Base-by-base conservation (phyloP, 1,140 invertebrate genomes). In the Listronotus oregonensis region DNA sequence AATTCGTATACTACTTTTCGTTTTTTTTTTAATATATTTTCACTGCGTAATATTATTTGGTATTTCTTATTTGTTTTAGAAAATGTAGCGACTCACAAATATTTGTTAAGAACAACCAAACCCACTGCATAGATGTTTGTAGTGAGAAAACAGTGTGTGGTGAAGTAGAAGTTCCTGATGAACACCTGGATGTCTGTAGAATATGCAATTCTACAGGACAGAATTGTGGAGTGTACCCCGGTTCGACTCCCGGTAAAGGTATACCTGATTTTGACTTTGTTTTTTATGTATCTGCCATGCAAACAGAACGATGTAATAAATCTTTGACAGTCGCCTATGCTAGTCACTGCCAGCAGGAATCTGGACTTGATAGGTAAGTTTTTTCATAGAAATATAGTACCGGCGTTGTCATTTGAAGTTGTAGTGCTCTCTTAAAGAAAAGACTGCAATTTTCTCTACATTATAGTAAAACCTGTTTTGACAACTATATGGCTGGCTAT, bases 271-370 rank as follows among this genome's bases (percentile, higher is more conserved):
- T 95, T 0, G 96, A 99, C 81, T 99, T 99, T 82, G 89, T 99
- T 9, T 91, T 99, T 70, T 99, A 99, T 79, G 93, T 99, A 10
- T 97, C 95, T 12, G 95, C 97, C 0, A 87, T 95, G 75, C 88
- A 96, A 74, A 97, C 96, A 0, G 89, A 94, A 70, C 83, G 96
- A 18, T 99, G 97, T 80, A 85, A 90, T 49, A 90, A 94, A 68
- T 91, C 91, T 0, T 82, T 94, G 64, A 98, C 97, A 0, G 94
- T 95, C 12, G 97, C 97, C 0, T 99, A 99, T 82, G 97, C 97
- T 11, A 96, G 96, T 6, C 97, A 99, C 79, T 99, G 97, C 79
- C 97, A 99, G 78, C 95, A 98, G 79, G 97, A 99, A 80, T 86
- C 89, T 2, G 88, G 89, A 17, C 81, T 96, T 49, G 95, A 98